A percentile compares a stretch with the other conserved stretches of the same genome.
Evolutionary conservation across 1,140 invertebrate genomes (phyloP).

Genomic region (Rhopalosiphum maidis): DNA sequence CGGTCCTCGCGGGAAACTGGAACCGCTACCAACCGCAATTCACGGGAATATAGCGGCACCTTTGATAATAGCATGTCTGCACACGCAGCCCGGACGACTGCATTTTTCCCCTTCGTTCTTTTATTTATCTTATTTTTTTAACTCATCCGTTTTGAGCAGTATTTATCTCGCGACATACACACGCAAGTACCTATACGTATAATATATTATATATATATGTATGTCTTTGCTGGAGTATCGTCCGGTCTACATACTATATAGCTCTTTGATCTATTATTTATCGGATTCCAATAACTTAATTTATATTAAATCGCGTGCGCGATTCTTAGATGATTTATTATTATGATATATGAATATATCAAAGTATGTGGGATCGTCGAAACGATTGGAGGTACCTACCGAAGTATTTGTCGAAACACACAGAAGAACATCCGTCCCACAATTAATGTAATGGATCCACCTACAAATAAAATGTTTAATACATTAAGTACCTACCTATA

Average conservation of each 20-base stretch:
- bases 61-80: conserved; percentile 49
- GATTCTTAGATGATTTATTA: background rate
- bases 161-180: conserved; percentile 21
- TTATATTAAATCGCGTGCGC: background rate
- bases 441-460: background rate
- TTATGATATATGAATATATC: background rate
- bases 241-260: background rate
- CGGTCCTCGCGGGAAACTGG: conserved; percentile 52
- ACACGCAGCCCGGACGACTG: conserved; percentile 36
- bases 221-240: background rate
- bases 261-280: conserved; percentile 27
- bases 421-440: background rate
- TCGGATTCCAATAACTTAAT: conserved; percentile 38
- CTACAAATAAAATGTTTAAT: background rate
- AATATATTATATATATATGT: background rate
- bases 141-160: conserved; percentile 39
- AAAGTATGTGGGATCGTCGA: background rate
- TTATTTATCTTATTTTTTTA: conserved; percentile 21
- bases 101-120: conserved; percentile 40
- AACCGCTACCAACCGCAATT: conserved; percentile 53
- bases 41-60: conserved; percentile 53
- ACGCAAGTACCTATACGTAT: background rate
- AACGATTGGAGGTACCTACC: background rate
- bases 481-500: background rate
- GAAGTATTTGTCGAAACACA: background rate